Evolutionary conservation across 2,113 vertebrate genomes (phyloP).

Genomic region (Anhinga anhinga): DNA sequence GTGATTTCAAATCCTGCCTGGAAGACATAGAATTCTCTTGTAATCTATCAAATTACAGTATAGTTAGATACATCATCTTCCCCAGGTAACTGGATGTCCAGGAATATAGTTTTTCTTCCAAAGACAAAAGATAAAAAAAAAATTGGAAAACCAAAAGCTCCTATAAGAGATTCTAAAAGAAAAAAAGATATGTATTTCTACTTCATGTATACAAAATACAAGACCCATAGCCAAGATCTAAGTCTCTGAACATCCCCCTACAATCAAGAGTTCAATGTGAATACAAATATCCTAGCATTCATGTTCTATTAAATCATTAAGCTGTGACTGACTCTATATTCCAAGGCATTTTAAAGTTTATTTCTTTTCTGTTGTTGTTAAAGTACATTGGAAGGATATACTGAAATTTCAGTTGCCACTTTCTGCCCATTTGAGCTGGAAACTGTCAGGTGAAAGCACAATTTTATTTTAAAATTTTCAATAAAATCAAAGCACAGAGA

Average conservation of each 20-base stretch:
- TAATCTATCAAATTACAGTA: slow-evolving; percentile 3
- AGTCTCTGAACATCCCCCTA: neutral
- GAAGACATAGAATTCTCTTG: slow-evolving; percentile 41
- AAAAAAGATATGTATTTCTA: neutral
- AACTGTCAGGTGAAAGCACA: neutral
- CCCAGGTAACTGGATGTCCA: neutral
- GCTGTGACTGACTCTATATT: neutral
- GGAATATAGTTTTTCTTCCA: neutral
- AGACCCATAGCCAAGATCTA: neutral
- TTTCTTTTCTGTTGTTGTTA: neutral
- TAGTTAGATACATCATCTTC: neutral
- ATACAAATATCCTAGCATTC: neutral
- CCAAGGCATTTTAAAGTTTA: neutral
- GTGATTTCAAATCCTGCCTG: slow-evolving; percentile 12
- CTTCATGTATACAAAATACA: neutral
- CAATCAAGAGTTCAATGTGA: neutral
- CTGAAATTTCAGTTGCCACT: neutral
- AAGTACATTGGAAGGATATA: neutral
- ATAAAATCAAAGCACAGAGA: neutral
- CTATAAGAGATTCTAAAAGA: neutral
- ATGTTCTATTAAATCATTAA: neutral
- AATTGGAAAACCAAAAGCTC: neutral
- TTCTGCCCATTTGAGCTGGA: neutral
- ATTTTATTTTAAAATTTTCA: neutral
- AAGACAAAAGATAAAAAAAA: neutral